These are phyloP conservation scores for Lophura nycthemera DNA, from an alignment of 2,113 vertebrate genomes.

Conservation along the genomic window DNA sequence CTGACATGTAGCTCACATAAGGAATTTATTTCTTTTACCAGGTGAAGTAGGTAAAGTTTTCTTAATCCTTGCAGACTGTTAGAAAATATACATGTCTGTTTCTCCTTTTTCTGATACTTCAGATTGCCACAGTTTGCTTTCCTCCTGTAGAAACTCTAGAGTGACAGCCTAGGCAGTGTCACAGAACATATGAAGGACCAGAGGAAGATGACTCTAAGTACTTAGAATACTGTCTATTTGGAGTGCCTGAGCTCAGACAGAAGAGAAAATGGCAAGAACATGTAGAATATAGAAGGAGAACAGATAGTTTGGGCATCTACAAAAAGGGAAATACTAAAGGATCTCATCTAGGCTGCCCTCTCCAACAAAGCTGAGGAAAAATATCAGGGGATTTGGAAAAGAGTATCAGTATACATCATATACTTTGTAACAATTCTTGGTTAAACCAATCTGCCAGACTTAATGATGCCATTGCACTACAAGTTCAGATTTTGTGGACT, in stretches of 20 bases:
- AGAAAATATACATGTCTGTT: accelerated
- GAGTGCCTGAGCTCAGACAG: background rate
- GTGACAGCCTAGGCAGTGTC: background rate
- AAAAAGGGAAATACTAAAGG: background rate
- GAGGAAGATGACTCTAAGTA: background rate
- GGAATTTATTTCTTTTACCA: background rate
- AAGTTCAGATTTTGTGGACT: background rate
- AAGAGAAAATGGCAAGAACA: background rate
- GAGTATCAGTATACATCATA: background rate
- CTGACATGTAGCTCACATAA: background rate
- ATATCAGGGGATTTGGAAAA: background rate
- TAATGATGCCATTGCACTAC: background rate
- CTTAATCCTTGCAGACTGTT: background rate
- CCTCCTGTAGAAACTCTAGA: background rate
- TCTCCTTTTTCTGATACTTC: background rate
- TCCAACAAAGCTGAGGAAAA: background rate
- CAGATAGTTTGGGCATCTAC: background rate
- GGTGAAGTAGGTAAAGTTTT: background rate
- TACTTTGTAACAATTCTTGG: background rate
- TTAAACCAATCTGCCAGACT: background rate
- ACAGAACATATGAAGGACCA: background rate
- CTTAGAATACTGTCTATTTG: background rate
- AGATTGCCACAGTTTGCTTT: background rate
- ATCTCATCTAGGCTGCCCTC: accelerated
- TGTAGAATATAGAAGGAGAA: background rate